These are phyloP conservation scores for Lordiphosa andalusiaca DNA, from an alignment of 2,888 invertebrate species.

Conservation along the genomic window DNA sequence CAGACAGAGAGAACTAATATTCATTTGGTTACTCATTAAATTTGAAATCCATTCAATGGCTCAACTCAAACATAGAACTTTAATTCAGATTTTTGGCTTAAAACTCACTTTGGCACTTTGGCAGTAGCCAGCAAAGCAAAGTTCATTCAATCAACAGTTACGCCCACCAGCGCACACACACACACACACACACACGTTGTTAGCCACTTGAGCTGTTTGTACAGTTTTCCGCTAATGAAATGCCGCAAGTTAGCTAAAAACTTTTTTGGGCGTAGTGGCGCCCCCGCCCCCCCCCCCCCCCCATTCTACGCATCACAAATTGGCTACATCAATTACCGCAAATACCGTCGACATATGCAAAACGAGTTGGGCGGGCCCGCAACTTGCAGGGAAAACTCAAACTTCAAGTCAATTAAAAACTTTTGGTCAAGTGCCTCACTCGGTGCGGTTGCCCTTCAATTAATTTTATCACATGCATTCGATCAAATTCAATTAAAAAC, in stretches of 20 bases:
- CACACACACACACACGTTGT: conserved; percentile 8
- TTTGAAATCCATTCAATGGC: too few relatives aligned
- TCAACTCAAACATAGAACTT: too few relatives aligned
- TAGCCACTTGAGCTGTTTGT: conserved; percentile 25
- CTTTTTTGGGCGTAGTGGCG: conserved; percentile 38
- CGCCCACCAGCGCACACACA: background rate
- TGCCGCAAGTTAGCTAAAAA: conserved; percentile 48
- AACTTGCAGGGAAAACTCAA: conserved; percentile 22
- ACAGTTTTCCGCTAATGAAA: conserved; percentile 64
- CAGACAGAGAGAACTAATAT: conserved; percentile 11
- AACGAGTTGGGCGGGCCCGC: conserved; percentile 27
- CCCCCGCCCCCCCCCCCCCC: too few relatives aligned
- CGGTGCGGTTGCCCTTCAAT: conserved; percentile 38
- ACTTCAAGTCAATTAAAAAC: conserved; percentile 69
- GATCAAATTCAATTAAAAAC: conserved; percentile 75
- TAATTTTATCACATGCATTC: conserved; percentile 71
- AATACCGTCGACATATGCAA: conserved; percentile 45
- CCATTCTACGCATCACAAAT: conserved; percentile 38
- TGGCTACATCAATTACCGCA: conserved; percentile 50
- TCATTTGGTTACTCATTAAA: too few relatives aligned
- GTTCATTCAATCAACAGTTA: conserved; percentile 15
- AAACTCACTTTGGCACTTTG: conserved; percentile 5
- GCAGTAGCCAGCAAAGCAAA: conserved; percentile 6
- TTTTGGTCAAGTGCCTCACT: conserved; percentile 56
- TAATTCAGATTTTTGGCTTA: background rate